Base-by-base conservation (phyloP, 2,888 invertebrate genomes). In the Tiliacea aurago region DNA sequence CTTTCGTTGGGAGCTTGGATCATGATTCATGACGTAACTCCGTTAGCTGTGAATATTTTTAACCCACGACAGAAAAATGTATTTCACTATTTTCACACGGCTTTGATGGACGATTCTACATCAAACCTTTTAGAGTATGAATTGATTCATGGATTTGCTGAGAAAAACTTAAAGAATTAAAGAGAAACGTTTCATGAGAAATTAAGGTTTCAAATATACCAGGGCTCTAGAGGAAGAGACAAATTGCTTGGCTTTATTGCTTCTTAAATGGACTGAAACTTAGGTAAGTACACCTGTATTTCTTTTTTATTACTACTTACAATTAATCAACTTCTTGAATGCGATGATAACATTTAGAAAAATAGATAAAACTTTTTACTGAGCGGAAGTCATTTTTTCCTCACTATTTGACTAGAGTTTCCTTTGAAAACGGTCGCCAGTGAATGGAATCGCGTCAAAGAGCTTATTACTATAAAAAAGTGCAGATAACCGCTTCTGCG, bases 391-490 rank as follows among this genome's bases (percentile, higher is more conserved):
- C 18, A 73, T 74, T 81, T 81, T 76, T 84, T 56, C 59, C 13
- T 68, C 58, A 72, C 76, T 79, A 74, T 86, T 83, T 78, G 55
- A 75, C 69, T 81, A 74, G 76, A 82, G 64, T 73, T 80, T 78
- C 62, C 70, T 83, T 77, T 80, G 74, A 77, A 76, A 80, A 75
- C 55, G 75, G 56, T 68, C 41, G 68, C 71, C 71, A 41, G 62
- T 73, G 81, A 84, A 86, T 73, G 62, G 68, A 73, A 78, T 72
- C 28, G 73, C 70, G 72, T 77, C 75, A 80, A 85, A 84, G 79
- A 83, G 83, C 83, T 86, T 85, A 84, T 83, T 83, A 80, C 81
- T 83, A 77, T 78, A 80, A 81, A 84, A 33, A 80, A 83, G 81
- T 77, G 70, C 62, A 83, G 75, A 81, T 72, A 76, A 65, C 70